A percentile compares a stretch with the other conserved stretches of the same genome.
phyloP scores from a whole-genome alignment of 2,888 invertebrate genomes.

The Chrysolina americana region DNA sequence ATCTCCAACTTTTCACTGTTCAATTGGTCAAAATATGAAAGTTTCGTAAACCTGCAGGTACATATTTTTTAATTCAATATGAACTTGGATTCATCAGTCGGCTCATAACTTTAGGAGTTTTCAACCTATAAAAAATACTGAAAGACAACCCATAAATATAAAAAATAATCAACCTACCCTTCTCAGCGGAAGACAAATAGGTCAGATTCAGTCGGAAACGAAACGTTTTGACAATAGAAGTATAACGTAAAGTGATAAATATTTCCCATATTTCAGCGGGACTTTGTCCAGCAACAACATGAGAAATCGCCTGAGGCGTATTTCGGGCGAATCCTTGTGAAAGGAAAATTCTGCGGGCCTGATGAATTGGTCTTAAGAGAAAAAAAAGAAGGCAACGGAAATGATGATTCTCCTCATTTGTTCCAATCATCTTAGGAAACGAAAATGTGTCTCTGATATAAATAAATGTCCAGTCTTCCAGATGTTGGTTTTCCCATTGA shows the following conservation, averaged over 20 bases:
- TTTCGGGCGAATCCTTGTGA: background rate
- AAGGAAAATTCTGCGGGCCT: background rate
- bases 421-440: background rate
- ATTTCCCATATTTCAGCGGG: background rate
- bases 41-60: too few relatives aligned
- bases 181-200: background rate
- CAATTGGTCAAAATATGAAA: too few relatives aligned
- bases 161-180: background rate
- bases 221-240: constrained; percentile 12
- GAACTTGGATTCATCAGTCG: too few relatives aligned
- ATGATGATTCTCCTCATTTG: background rate
- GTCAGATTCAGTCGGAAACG: background rate
- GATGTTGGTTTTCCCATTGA: too few relatives aligned
- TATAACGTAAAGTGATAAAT: background rate
- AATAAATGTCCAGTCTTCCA: background rate
- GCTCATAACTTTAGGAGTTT: too few relatives aligned
- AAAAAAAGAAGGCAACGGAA: background rate
- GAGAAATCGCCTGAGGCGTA: background rate
- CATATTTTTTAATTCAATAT: too few relatives aligned
- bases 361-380: constrained; percentile 2
- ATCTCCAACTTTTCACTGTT: too few relatives aligned
- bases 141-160: background rate
- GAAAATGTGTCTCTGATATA: background rate
- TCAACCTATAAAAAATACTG: background rate
- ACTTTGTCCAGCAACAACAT: background rate